These are phyloP conservation scores for Trochalopteron elliotii DNA, from an alignment of 2,113 vertebrate genomes.

Conservation along the genomic window DNA sequence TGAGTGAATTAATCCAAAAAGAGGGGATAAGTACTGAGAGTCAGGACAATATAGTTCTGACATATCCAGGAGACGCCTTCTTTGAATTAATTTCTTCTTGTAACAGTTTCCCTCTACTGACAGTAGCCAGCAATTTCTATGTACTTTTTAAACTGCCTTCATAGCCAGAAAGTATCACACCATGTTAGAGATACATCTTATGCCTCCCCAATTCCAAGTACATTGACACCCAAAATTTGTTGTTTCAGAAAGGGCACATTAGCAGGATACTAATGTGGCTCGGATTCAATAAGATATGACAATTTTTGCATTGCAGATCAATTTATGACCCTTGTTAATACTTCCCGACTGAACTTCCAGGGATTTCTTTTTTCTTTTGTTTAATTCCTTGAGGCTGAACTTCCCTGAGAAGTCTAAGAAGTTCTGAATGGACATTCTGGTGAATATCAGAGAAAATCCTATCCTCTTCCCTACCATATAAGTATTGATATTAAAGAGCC, in stretches of 20 bases:
- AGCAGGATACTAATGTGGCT: background rate
- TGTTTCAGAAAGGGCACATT: background rate
- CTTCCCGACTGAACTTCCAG: background rate
- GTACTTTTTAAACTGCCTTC: background rate
- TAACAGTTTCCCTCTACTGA: background rate
- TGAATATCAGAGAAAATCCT: background rate
- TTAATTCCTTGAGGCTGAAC: background rate
- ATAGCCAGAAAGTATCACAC: background rate
- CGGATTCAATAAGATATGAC: background rate
- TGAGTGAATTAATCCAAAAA: conserved; percentile 7
- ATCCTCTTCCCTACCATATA: background rate
- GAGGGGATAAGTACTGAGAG: background rate
- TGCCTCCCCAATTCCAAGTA: background rate
- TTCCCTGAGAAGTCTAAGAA: background rate
- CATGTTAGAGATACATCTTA: background rate
- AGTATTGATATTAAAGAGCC: background rate
- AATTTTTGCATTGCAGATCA: background rate
- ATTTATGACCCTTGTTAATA: background rate
- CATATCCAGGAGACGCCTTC: background rate
- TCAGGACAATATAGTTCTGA: conserved; percentile 29
- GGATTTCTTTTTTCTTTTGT: background rate
- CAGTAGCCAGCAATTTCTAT: background rate
- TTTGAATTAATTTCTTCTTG: conserved; percentile 36
- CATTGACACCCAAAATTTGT: background rate
- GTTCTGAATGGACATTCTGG: background rate